A percentile compares a stretch with the other conserved stretches of the same genome.
These are phyloP conservation scores for Pseudomyrmex pallidus DNA, from an alignment of 1,140 invertebrate genomes.

Conservation along the genomic window DNA sequence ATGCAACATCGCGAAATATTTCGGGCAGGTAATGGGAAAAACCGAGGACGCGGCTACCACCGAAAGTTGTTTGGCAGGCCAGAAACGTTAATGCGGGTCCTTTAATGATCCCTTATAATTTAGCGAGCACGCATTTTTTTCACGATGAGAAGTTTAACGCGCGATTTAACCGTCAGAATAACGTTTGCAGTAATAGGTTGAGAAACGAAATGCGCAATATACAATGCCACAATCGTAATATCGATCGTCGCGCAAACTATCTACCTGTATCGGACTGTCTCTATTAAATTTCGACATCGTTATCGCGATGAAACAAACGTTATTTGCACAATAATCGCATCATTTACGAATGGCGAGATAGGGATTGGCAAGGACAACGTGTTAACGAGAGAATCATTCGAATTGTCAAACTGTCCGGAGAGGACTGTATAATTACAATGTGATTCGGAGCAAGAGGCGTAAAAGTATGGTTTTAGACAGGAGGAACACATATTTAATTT, in stretches of 20 bases:
- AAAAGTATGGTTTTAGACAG: conserved; percentile 15
- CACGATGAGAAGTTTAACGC: conserved; percentile 27
- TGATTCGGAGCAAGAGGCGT: background rate
- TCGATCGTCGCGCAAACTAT: conserved; percentile 34
- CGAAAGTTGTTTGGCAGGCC: background rate
- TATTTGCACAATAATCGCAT: conserved; percentile 60
- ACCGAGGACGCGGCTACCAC: background rate
- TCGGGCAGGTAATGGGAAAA: background rate
- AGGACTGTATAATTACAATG: conserved; percentile 34
- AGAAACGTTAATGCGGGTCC: conserved; percentile 13
- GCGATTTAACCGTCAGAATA: conserved; percentile 39
- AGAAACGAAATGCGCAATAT: background rate
- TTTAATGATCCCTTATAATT: background rate
- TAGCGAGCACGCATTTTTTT: background rate
- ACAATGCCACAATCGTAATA: conserved; percentile 38
- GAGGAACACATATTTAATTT: background rate
- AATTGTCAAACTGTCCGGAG: conserved; percentile 46
- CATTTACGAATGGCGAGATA: conserved; percentile 51
- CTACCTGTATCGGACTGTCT: conserved; percentile 30
- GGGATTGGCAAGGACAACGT: conserved; percentile 49
- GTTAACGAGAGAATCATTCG: conserved; percentile 39
- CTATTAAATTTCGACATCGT: conserved; percentile 57
- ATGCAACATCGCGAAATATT: conserved; percentile 21
- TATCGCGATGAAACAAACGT: conserved; percentile 52
- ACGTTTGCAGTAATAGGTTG: conserved; percentile 12